These are phyloP conservation scores for Temnothorax ravouxi DNA, from an alignment of 2,888 invertebrate genomes.

Conservation along the genomic window DNA sequence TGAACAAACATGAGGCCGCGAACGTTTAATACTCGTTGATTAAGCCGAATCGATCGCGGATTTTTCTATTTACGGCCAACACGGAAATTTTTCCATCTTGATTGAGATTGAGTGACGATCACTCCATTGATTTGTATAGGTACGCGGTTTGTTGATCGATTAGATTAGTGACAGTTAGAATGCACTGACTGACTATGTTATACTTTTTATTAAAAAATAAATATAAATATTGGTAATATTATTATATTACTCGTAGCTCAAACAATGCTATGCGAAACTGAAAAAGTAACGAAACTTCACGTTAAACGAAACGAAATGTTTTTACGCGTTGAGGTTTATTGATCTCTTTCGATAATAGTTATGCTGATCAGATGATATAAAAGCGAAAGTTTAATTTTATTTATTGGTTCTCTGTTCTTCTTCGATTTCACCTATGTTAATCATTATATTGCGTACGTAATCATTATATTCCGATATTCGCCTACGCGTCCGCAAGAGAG, in stretches of 20 bases:
- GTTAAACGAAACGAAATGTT: slow-evolving; percentile 8
- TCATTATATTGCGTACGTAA: slow-evolving; percentile 9
- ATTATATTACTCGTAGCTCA: neutral
- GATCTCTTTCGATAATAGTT: neutral
- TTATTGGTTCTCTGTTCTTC: slow-evolving; percentile 13
- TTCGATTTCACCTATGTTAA: slow-evolving; percentile 12
- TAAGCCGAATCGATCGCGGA: slow-evolving; percentile 2
- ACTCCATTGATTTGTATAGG: neutral
- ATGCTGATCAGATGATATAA: neutral
- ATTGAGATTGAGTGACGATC: neutral
- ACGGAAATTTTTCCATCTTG: neutral
- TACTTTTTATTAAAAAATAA: neutral
- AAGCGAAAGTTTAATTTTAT: slow-evolving; percentile 24
- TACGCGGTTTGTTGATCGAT: neutral
- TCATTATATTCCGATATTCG: neutral
- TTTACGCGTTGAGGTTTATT: neutral
- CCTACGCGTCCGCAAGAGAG: slow-evolving; percentile 23
- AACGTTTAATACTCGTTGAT: slow-evolving; percentile 60
- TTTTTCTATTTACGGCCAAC: slow-evolving; percentile 27
- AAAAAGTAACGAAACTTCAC: neutral
- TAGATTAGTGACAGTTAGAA: neutral
- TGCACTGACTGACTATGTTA: neutral
- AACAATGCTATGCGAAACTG: neutral
- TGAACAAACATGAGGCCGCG: slow-evolving; percentile 71
- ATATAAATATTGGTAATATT: neutral